Base-by-base conservation (phyloP, 1,140 invertebrate genomes). In the Telenomus remus region DNA sequence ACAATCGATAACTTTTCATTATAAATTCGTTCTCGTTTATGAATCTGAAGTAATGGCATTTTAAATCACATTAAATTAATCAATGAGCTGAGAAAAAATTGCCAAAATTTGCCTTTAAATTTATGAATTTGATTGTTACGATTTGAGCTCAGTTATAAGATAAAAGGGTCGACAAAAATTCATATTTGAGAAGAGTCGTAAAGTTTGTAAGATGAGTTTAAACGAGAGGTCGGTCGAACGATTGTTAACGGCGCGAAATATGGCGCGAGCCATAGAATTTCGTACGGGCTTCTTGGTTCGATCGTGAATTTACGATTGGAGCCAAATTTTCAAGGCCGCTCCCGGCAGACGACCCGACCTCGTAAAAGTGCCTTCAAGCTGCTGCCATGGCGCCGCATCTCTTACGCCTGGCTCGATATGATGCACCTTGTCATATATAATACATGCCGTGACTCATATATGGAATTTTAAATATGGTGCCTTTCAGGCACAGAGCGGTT, bases 251-350 rank as follows among this genome's bases (percentile, higher is more conserved):
- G 55, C 13, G 55, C 37, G 48, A 75, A 59, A 47, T 51, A 37
- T 39, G 11, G 34, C 33, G 9, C 3, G 43, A 42, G 48, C 27
- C 10, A 27, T 13, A n/a, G 53, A 27, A 59, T 64, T 76, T 76
- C 54, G 60, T 69, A 65, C 59, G 61, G 60, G 27, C 19, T 27
- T 53, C 50, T 37, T 16, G 35, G 55, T 33, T 61, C 60, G 60
- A 65, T 76, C 66, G 61, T 43, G 51, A 61, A 71, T 76, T 76
- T 76, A 76, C 68, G 65, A 65, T 63, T 39, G 9, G 64, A 60
- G 60, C 54, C 64, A 65, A 78, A 71, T 63, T 71, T 70, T 70
- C 74, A 71, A 55, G 65, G 66, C 70, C 73, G 49, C 56, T 53
- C 50, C 44, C 59, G 65, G 65, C 54, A 63, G 60, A 54, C 73